A percentile compares a stretch with the other conserved stretches of the same genome.
These are phyloP conservation scores for Halcyon chelicuti DNA, from an alignment of 2,797 vertebrate species.

Conservation along the genomic window DNA sequence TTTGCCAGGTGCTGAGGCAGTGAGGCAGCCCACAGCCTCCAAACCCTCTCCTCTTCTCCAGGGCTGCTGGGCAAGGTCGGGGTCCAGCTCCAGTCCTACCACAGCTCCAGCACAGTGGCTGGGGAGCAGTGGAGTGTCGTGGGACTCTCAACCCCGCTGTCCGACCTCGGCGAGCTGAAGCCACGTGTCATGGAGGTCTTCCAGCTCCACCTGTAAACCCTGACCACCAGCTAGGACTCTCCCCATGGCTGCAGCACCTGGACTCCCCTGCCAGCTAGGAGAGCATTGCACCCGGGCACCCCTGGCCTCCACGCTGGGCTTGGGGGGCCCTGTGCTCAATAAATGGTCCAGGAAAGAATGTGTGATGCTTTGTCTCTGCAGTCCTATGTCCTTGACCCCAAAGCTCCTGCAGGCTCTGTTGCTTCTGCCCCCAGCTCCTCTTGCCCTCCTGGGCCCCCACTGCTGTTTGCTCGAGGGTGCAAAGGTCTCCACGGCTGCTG, in stretches of 20 bases:
- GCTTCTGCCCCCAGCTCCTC: neutral
- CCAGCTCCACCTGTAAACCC: slow-evolving; percentile 82
- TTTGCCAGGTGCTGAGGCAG: neutral
- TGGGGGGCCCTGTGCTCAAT: neutral
- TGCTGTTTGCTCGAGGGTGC: slow-evolving; percentile 34
- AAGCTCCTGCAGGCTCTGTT: neutral
- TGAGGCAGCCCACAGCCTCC: neutral
- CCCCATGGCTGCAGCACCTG: accelerated
- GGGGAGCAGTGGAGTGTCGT: slow-evolving; percentile 87
- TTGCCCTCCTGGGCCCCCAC: neutral
- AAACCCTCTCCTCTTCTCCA: slow-evolving; percentile 62
- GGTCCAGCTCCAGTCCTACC: slow-evolving; percentile 87
- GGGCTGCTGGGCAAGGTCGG: slow-evolving; percentile 82
- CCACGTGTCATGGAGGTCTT: slow-evolving; percentile 79
- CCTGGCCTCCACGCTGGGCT: neutral
- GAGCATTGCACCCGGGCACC: accelerated
- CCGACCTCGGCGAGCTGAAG: slow-evolving; percentile 81
- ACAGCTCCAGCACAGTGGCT: slow-evolving; percentile 74
- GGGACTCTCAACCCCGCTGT: slow-evolving; percentile 82
- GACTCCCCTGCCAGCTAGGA: neutral
- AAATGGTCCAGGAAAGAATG: neutral
- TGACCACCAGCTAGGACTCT: accelerated
- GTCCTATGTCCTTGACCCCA: neutral
- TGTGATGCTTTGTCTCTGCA: neutral
- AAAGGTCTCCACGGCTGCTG: neutral